Evolutionary conservation across 1,140 invertebrate genomes (phyloP).

Genomic region (Formica exsecta): DNA sequence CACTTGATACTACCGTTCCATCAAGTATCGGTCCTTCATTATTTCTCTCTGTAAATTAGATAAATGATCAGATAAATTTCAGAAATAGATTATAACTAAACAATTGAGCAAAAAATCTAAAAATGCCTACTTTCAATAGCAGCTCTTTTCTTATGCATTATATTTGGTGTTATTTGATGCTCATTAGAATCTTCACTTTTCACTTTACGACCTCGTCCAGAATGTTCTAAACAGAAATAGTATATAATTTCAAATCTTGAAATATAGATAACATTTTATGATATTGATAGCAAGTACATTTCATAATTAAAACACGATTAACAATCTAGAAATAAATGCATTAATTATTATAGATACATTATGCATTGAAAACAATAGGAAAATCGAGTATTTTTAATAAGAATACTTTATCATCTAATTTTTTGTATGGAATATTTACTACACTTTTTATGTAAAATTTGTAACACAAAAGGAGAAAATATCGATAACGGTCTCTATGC

Average conservation of each 20-base stretch:
- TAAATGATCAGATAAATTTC: neutral
- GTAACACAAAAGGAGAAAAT: neutral
- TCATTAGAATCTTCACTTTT: slow-evolving; percentile 84
- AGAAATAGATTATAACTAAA: slow-evolving; percentile 24
- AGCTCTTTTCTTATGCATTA: slow-evolving; percentile 78
- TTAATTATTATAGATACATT: neutral
- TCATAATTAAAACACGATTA: neutral
- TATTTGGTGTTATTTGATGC: slow-evolving; percentile 77
- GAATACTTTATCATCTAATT: neutral
- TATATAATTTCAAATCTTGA: slow-evolving; percentile 1
- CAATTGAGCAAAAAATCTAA: neutral
- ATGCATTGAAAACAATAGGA: neutral
- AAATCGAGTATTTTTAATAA: slow-evolving; percentile 18
- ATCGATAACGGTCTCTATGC: neutral
- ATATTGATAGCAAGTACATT: neutral
- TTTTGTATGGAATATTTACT: neutral
- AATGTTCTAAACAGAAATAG: slow-evolving; percentile 76
- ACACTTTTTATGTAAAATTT: neutral
- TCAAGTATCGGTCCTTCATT: slow-evolving; percentile 69
- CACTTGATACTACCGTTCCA: slow-evolving; percentile 71
- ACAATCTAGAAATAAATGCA: slow-evolving; percentile 3
- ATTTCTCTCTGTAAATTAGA: slow-evolving; percentile 79
- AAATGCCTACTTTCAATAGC: slow-evolving; percentile 81
- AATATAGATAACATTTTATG: neutral
- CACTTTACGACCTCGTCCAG: slow-evolving; percentile 80